Conservation (phyloP, 2,888 invertebrate species). For the Ophion costatus region DNA sequence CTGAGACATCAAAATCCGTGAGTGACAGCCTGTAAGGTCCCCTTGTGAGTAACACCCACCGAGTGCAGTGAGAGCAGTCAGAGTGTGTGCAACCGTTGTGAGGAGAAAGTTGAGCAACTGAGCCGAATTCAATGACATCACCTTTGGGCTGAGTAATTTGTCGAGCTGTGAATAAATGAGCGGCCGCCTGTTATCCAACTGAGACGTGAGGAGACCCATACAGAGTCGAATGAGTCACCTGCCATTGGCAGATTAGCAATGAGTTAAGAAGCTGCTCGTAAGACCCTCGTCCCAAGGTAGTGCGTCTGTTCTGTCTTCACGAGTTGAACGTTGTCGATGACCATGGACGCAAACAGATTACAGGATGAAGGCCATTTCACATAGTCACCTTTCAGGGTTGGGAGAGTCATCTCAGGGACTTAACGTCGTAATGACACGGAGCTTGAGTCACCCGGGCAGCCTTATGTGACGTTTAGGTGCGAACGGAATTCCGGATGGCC, state of each 20-base stretch:
- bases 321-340: neutral
- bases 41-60: neutral
- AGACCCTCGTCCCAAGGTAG: neutral
- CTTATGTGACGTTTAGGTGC: too few relatives aligned
- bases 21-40: too few relatives aligned
- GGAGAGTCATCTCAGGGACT: neutral
- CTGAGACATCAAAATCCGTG: too few relatives aligned
- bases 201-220: neutral
- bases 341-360: neutral
- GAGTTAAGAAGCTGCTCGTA: neutral
- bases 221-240: neutral
- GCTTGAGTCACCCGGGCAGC: neutral
- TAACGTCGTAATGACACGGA: neutral
- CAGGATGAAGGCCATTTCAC: neutral
- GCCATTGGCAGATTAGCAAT: neutral
- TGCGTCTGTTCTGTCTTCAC: neutral
- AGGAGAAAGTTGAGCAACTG: neutral
- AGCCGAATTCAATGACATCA: neutral
- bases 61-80: neutral
- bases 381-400: neutral
- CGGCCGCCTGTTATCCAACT: neutral
- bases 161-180: neutral
- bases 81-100: neutral
- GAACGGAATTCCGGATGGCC: too few relatives aligned
- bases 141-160: neutral